A percentile compares a stretch with the other conserved stretches of the same genome.
These are phyloP conservation scores for Euura saliciscinereae DNA, from an alignment of 1,140 invertebrate genomes.

Conservation along the genomic window DNA sequence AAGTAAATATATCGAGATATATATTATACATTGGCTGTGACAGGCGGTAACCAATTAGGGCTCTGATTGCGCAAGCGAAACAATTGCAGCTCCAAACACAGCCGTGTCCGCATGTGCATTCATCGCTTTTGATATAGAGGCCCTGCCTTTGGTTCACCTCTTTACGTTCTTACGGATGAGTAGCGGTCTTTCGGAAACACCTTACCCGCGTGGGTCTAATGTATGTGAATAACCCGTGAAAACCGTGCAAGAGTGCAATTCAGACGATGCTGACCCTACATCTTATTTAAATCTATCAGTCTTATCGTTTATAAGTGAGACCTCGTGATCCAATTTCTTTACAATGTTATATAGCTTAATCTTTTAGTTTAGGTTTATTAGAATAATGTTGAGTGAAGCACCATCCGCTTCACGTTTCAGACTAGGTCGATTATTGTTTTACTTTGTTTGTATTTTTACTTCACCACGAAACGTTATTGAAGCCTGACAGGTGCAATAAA, in stretches of 20 bases:
- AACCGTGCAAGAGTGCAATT: conserved; percentile 7
- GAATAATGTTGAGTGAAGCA: neutral
- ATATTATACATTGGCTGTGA: neutral
- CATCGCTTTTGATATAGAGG: too few species aligned
- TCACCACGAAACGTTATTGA: neutral
- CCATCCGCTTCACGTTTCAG: neutral
- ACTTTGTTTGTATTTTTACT: neutral
- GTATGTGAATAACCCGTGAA: neutral
- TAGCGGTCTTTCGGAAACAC: too few species aligned
- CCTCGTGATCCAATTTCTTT: neutral
- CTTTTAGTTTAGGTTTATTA: neutral
- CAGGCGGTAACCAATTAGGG: neutral
- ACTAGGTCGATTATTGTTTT: neutral
- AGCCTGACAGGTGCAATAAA: conserved; percentile 6
- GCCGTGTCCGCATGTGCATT: too few species aligned
- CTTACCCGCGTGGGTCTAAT: too few species aligned
- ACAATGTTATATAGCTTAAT: neutral
- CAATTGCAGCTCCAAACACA: neutral
- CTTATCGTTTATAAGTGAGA: neutral
- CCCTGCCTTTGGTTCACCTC: too few species aligned
- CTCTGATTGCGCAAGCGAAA: neutral
- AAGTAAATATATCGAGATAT: neutral
- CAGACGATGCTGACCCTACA: conserved; percentile 8
- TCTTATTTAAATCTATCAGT: neutral
- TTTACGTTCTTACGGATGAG: too few species aligned